Evolutionary conservation across 2,797 vertebrate species (phyloP).

Genomic region (Alcedo atthis): DNA sequence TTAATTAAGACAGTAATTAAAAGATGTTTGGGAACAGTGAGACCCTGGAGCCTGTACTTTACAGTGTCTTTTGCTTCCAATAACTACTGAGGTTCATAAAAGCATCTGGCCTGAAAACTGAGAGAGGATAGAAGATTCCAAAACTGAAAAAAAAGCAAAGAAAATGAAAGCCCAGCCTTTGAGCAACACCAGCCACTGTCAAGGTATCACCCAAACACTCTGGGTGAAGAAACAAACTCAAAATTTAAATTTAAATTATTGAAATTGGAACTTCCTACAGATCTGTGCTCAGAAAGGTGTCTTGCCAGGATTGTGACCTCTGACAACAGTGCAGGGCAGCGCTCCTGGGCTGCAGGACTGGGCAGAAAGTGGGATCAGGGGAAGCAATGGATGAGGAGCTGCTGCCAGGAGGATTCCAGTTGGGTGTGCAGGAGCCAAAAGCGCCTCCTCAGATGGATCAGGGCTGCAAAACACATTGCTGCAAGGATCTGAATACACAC

Average conservation of each 20-base stretch:
- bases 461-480: neutral
- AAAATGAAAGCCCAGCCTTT: neutral
- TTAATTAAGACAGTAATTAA: slow-evolving; percentile 38
- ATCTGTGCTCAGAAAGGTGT: neutral
- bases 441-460: neutral
- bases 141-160: neutral
- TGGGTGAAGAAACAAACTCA: neutral
- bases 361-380: neutral
- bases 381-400: accelerated
- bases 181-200: neutral
- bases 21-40: neutral
- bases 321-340: neutral
- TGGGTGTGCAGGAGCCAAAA: neutral
- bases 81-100: neutral
- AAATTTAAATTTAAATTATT: neutral
- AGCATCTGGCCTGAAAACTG: neutral
- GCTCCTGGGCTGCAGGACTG: neutral
- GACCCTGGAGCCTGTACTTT: neutral
- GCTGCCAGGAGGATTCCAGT: neutral
- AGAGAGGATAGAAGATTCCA: neutral
- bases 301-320: neutral
- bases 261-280: neutral
- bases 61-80: neutral
- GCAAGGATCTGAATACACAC: neutral
- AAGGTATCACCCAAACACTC: neutral